A percentile compares a stretch with the other conserved stretches of the same genome.
These are phyloP conservation scores for Dicentrarchus labrax DNA, from an alignment of 2,113 vertebrate genomes.

Conservation along the genomic window DNA sequence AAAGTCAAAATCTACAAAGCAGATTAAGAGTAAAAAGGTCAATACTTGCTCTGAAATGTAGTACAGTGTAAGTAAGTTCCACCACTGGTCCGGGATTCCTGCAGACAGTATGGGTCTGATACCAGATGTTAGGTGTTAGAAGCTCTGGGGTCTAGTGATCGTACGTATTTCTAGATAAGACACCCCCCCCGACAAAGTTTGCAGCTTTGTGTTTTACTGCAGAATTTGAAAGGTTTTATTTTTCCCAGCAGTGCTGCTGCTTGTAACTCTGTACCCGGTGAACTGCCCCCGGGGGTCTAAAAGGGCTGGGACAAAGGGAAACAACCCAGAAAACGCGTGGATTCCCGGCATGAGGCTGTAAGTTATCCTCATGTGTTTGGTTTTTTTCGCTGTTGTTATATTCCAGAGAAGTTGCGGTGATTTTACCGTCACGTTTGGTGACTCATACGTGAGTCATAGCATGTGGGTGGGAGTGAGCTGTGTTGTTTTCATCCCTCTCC, in stretches of 20 bases:
- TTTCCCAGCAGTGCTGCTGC: slow-evolving; percentile 39
- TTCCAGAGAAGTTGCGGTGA: slow-evolving; percentile 65
- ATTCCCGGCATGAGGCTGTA: slow-evolving; percentile 68
- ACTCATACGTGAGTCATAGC: slow-evolving; percentile 79
- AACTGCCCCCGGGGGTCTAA: background rate
- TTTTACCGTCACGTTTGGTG: slow-evolving; percentile 81
- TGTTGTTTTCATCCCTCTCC: slow-evolving; percentile 52
- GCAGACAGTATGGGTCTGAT: background rate
- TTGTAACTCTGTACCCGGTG: background rate
- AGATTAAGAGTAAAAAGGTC: background rate
- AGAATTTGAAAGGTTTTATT: background rate
- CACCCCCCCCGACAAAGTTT: background rate
- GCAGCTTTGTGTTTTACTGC: slow-evolving; percentile 2
- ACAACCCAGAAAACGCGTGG: slow-evolving; percentile 40
- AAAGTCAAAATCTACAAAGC: background rate
- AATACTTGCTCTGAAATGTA: background rate
- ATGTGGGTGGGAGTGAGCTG: slow-evolving; percentile 73
- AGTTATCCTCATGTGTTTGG: slow-evolving; percentile 9
- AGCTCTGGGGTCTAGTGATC: background rate
- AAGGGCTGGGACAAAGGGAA: background rate
- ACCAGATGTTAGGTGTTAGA: background rate
- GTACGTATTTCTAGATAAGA: background rate
- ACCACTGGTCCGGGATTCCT: background rate
- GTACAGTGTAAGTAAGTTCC: background rate
- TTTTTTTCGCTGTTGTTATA: slow-evolving; percentile 29